Conservation (phyloP, 2,888 invertebrate species). For the Eueremaeus valkanovi region DNA sequence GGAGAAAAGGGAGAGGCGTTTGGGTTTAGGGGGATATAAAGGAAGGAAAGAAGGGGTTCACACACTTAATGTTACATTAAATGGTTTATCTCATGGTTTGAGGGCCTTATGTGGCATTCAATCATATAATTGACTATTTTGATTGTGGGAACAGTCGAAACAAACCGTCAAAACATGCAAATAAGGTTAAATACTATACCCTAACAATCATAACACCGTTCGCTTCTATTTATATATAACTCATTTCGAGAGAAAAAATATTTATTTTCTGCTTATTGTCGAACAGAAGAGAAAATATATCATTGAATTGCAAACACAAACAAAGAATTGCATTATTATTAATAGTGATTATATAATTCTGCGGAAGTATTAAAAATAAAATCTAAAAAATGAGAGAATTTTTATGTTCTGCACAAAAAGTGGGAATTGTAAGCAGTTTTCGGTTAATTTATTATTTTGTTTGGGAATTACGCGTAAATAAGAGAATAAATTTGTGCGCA, state of each 20-base stretch:
- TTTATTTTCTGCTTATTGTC: background rate
- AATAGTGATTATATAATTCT: background rate
- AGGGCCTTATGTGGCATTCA: constrained; percentile 25
- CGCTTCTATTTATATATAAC: background rate
- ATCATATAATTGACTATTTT: constrained; percentile 30
- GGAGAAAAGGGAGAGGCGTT: constrained; percentile 7
- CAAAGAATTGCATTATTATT: background rate
- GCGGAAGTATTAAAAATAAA: background rate
- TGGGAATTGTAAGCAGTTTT: too few species aligned
- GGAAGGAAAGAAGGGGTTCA: constrained; percentile 28
- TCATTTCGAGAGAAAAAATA: too few species aligned
- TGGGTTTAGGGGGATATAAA: background rate
- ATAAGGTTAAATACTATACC: too few species aligned
- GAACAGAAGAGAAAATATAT: background rate
- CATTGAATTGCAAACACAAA: background rate
- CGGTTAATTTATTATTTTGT: too few species aligned
- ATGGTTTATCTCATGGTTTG: constrained; percentile 26
- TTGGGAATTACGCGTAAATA: too few species aligned
- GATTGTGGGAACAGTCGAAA: constrained; percentile 30
- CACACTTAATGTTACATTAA: constrained; percentile 21
- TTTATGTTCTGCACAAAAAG: too few species aligned
- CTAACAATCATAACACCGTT: background rate
- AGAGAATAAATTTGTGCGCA: too few species aligned
- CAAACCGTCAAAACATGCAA: background rate
- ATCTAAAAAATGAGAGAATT: too few species aligned